phyloP scores from a whole-genome alignment of 2,797 vertebrate species.

The Chaunax sp. region DNA sequence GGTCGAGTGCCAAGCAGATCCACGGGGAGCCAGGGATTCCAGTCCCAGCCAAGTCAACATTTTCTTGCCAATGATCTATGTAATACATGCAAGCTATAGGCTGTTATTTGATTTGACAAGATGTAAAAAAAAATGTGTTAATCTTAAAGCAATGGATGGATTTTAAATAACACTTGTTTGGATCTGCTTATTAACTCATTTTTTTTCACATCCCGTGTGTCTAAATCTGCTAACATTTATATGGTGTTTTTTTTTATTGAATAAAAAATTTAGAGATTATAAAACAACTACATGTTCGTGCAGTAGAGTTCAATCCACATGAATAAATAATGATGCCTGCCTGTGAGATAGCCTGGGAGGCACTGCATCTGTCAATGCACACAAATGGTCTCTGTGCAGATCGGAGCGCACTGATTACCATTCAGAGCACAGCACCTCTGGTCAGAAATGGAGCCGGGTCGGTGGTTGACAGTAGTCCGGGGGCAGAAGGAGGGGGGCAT shows the following conservation, averaged over 20 bases:
- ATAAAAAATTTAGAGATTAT: slow-evolving; percentile 18
- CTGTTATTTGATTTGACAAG: slow-evolving; percentile 35
- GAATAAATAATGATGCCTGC: slow-evolving; percentile 81
- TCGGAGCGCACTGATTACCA: slow-evolving; percentile 76
- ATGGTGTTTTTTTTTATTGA: background rate
- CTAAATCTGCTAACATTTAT: slow-evolving; percentile 20
- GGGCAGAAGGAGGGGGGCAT: slow-evolving; percentile 48
- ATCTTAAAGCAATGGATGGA: slow-evolving; percentile 23
- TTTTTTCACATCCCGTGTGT: background rate
- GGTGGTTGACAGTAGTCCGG: slow-evolving; percentile 68
- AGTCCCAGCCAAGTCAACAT: slow-evolving; percentile 69
- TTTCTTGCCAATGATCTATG: slow-evolving; percentile 64
- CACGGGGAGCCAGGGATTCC: slow-evolving; percentile 49
- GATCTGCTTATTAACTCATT: background rate
- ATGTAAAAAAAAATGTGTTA: slow-evolving; percentile 6
- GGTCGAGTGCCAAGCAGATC: slow-evolving; percentile 60
- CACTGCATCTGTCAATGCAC: slow-evolving; percentile 78
- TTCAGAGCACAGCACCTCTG: slow-evolving; percentile 80
- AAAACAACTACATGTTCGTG: slow-evolving; percentile 55
- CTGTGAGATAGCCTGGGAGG: slow-evolving; percentile 74
- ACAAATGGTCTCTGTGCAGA: slow-evolving; percentile 80
- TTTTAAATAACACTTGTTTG: slow-evolving; percentile 24
- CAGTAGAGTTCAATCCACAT: slow-evolving; percentile 71
- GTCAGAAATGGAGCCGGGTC: slow-evolving; percentile 80
- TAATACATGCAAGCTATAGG: slow-evolving; percentile 48